Conservation (phyloP, 2,888 invertebrate species). For the Cerceris rybyensis region DNA sequence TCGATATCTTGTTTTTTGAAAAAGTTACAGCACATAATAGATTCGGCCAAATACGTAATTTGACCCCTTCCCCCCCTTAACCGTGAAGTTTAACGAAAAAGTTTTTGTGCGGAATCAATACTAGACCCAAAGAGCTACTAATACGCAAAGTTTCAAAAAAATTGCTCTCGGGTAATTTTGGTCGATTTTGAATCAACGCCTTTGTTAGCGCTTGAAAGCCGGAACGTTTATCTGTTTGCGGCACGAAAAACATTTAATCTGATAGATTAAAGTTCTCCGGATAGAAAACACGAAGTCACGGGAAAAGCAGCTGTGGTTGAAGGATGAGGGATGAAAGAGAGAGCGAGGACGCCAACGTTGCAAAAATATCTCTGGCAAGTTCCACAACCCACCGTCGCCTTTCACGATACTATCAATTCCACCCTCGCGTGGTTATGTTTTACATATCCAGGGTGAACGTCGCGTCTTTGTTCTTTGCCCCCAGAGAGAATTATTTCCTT, state of each 20-base stretch:
- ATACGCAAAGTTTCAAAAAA: too few species aligned
- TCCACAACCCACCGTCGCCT: conserved; percentile 33
- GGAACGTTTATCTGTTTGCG: conserved; percentile 47
- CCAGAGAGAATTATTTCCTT: conserved; percentile 56
- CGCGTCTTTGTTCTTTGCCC: conserved; percentile 38
- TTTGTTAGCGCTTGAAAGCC: conserved; percentile 18
- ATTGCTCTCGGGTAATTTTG: too few species aligned
- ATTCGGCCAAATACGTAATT: too few species aligned
- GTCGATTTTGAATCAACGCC: too few species aligned
- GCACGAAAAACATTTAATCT: conserved; percentile 63
- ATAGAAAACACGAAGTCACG: conserved; percentile 52
- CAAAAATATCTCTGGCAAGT: conserved; percentile 60
- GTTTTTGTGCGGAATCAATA: too few species aligned
- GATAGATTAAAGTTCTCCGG: conserved; percentile 63
- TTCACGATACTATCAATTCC: conserved; percentile 58
- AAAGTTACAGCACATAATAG: too few species aligned
- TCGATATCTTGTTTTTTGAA: too few species aligned
- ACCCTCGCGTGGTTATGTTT: conserved; percentile 40
- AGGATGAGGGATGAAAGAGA: conserved; percentile 12
- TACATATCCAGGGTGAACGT: conserved; percentile 49
- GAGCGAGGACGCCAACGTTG: conserved; percentile 35
- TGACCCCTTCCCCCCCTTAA: too few species aligned
- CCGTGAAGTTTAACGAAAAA: too few species aligned
- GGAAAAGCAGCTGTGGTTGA: conserved; percentile 39
- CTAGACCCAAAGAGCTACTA: too few species aligned